These are phyloP conservation scores for Chaetops frenatus DNA, from an alignment of 2,113 vertebrate species.

Conservation along the genomic window DNA sequence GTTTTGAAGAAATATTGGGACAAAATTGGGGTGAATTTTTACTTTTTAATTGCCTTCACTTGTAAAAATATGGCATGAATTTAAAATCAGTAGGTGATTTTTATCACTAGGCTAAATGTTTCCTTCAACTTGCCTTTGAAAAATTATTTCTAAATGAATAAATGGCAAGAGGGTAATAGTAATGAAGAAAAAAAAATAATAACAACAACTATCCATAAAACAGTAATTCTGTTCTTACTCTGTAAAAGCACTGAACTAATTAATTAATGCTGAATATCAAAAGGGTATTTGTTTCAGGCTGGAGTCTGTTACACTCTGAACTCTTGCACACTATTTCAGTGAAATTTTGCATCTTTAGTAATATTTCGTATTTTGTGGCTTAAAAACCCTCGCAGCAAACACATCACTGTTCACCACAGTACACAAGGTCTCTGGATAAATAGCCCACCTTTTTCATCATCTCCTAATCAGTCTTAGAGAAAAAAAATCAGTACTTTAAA, in stretches of 20 bases:
- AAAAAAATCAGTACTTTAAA: background rate
- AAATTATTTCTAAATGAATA: background rate
- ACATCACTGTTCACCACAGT: background rate
- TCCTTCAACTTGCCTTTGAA: background rate
- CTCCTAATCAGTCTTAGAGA: background rate
- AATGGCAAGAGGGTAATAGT: accelerated
- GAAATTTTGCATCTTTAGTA: background rate
- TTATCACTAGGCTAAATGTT: background rate
- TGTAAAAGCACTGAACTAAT: background rate
- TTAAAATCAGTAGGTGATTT: background rate
- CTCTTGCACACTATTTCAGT: background rate
- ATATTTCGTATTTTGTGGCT: background rate
- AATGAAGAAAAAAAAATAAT: no score
- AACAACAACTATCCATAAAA: background rate
- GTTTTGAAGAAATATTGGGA: background rate
- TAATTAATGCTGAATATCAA: background rate
- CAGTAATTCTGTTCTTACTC: background rate
- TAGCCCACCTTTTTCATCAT: background rate
- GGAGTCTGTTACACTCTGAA: background rate
- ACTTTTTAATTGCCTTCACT: background rate
- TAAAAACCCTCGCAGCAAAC: background rate
- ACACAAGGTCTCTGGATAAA: background rate
- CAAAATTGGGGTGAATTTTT: background rate
- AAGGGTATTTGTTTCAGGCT: background rate
- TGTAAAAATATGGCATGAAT: background rate